Conservation (phyloP, 2,888 invertebrate species). For the Pterostichus madidus region DNA sequence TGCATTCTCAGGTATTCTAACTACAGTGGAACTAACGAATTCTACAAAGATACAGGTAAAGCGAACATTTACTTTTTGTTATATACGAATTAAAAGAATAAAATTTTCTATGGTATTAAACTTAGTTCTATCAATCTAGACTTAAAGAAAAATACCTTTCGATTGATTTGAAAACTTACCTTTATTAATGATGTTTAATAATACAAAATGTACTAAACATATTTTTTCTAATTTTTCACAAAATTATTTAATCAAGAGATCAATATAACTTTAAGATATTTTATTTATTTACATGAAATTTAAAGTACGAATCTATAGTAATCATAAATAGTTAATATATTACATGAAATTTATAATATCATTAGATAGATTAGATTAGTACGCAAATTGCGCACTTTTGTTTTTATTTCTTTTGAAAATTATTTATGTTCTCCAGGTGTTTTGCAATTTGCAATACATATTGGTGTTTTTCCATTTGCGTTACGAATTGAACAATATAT, state of each 20-base stretch:
- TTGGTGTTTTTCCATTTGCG: constrained; percentile 18
- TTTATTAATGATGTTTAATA: background rate
- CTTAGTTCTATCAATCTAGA: too few species aligned
- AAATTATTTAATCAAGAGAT: constrained; percentile 21
- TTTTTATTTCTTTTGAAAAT: background rate
- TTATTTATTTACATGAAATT: constrained; percentile 48
- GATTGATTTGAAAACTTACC: background rate
- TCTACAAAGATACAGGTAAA: too few species aligned
- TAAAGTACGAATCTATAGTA: constrained; percentile 39
- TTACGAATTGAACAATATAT: constrained; percentile 20
- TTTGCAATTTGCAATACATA: background rate
- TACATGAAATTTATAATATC: constrained; percentile 31
- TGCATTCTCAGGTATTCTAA: too few species aligned
- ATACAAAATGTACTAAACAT: background rate
- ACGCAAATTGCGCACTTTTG: constrained; percentile 29
- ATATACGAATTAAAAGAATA: too few species aligned
- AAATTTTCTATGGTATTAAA: too few species aligned
- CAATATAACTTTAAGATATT: constrained; percentile 33
- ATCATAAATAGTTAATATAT: constrained; percentile 37
- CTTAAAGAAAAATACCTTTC: background rate
- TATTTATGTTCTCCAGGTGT: background rate
- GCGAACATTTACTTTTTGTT: too few species aligned
- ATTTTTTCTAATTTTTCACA: constrained; percentile 9
- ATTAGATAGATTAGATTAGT: constrained; percentile 1
- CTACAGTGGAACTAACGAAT: too few species aligned